Conservation (phyloP, 2,888 invertebrate species). For the Isoperla grammatica region DNA sequence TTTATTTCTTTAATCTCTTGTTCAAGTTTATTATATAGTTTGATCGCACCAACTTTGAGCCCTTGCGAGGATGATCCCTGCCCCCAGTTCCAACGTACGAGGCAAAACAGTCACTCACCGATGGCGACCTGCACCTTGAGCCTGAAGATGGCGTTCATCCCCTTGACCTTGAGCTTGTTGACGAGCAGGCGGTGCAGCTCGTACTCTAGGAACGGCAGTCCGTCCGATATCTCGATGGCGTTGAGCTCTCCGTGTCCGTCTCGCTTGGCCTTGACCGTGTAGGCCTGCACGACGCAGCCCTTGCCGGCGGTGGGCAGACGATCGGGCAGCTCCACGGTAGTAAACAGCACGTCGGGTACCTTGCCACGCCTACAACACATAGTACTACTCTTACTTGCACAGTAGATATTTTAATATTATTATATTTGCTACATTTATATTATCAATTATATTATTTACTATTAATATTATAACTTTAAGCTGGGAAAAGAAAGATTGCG, state of each 20-base stretch:
- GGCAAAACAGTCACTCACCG: slow-evolving; percentile 26
- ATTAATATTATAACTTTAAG: no score
- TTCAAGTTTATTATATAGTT: no score
- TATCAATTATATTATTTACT: no score
- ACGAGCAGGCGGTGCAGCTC: slow-evolving; percentile 87
- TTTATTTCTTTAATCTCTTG: no score
- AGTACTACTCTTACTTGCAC: no score
- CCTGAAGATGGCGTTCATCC: slow-evolving; percentile 92
- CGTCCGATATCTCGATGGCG: slow-evolving; percentile 92
- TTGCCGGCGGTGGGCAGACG: slow-evolving; percentile 67
- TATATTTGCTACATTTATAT: no score
- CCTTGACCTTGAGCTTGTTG: slow-evolving; percentile 86
- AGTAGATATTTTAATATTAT: no score
- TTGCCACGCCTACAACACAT: slow-evolving; percentile 72
- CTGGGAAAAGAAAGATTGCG: no score
- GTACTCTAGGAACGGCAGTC: slow-evolving; percentile 91
- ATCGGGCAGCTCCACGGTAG: slow-evolving; percentile 81
- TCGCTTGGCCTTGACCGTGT: slow-evolving; percentile 70
- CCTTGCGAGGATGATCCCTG: no score
- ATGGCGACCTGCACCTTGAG: slow-evolving; percentile 50
- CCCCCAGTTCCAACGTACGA: no score
- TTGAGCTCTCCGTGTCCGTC: slow-evolving; percentile 73
- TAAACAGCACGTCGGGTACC: slow-evolving; percentile 86
- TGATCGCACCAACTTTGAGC: no score
- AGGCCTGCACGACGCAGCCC: slow-evolving; percentile 63